phyloP scores from a whole-genome alignment of 1,140 invertebrate species.

The Psix sp. region DNA sequence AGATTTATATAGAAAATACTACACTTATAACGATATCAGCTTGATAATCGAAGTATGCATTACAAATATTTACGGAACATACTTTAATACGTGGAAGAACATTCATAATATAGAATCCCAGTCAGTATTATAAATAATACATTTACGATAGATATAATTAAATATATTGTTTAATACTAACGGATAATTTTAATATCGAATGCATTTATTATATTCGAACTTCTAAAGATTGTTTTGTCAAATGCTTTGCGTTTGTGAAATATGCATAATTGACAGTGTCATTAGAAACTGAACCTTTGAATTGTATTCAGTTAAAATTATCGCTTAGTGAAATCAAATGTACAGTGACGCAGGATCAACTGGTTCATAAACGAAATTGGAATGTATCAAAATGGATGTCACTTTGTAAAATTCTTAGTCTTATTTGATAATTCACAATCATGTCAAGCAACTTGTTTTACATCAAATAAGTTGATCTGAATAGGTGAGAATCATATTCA shows the following conservation, averaged over 20 bases:
- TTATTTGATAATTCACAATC: no score
- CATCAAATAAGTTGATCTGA: no score
- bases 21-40: constrained; percentile 42
- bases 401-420: no score
- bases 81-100: constrained; percentile 44
- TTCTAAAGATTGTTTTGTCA: constrained; percentile 48
- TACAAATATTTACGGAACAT: constrained; percentile 50
- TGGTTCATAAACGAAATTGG: no score
- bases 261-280: constrained; percentile 37
- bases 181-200: constrained; percentile 39
- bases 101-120: constrained; percentile 45
- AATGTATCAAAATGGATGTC: no score
- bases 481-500: no score
- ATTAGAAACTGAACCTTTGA: not conserved
- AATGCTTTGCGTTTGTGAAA: constrained; percentile 27
- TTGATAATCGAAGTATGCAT: constrained; percentile 39
- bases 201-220: constrained; percentile 37
- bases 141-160: constrained; percentile 45
- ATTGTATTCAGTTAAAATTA: no score
- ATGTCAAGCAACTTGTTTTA: no score
- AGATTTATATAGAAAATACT: constrained; percentile 48
- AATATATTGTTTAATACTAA: constrained; percentile 36
- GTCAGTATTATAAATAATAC: constrained; percentile 39
- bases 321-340: no score
- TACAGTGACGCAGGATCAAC: no score